Evolutionary conservation across 2,797 vertebrate genomes (phyloP), one percentile per base, ranked within the genome.

Genomic region (Myotis pilosus): DNA sequence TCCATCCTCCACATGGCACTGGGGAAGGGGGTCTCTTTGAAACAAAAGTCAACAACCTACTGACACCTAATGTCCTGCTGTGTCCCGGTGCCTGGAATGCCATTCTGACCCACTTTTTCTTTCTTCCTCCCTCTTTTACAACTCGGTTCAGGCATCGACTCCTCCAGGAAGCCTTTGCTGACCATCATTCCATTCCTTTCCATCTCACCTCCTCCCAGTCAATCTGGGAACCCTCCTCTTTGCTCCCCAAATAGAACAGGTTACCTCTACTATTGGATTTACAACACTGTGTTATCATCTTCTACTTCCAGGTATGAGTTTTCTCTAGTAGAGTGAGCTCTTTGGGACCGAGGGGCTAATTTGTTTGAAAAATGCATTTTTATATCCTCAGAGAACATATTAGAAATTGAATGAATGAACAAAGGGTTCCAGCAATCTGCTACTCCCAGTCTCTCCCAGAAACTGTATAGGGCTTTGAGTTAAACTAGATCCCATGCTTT

Each of bases 341-440:
- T 82, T 49, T 49, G 47, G 93, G 30, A 60, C 66, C 53, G 68
- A 30, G 17, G 2, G 11, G 69, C 53, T 86, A 51, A 92, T 93
- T 92, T 89, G 47, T 90, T 75, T 64, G 64, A 64, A 96, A 91
- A 86, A 17, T 57, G 80, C 44, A n/a, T 68, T 82, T 69, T 74
- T 84, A 64, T 78, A 49, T 74, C 57, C 62, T 94, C 75, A 89
- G 69, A 94, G 10, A 47, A 87, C 57, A 38, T n/a, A 36, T 28
- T 55, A 53, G 36, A n/a, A 75, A 33, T 30, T 87, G 20, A 83
- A 76, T 60, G 36, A 87, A 68, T 17, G 25, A 84, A 78, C n/a
- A 80, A 64, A 85, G 33, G 25, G 6, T 62, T 62, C 60, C 23
- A 82, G 44, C 57, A 81, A 64, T n/a, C 72, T 89, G 47, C 30